Conservation (phyloP, 2,888 invertebrate genomes). For the Cryptophagus acutangulus region DNA sequence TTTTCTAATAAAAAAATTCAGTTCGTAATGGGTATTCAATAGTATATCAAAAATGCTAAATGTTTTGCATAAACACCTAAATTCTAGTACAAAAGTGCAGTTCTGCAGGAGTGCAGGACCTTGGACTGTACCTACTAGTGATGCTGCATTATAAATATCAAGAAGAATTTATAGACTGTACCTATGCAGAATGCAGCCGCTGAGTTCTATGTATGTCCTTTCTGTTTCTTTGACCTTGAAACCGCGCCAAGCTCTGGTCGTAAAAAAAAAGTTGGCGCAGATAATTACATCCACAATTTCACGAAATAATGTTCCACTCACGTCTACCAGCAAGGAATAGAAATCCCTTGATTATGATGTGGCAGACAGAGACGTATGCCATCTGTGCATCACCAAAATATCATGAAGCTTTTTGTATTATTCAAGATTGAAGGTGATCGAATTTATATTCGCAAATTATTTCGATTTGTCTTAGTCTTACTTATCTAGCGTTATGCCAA, state of each 20-base stretch:
- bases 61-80: no score
- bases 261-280: conserved; percentile 21
- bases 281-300: conserved; percentile 18
- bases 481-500: no score
- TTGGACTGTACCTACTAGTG: no score
- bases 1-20: no score
- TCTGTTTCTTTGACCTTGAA: conserved; percentile 29
- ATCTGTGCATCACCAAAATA: background rate
- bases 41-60: no score
- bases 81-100: no score
- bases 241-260: conserved; percentile 24
- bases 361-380: background rate
- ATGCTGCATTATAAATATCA: background rate
- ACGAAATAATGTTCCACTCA: background rate
- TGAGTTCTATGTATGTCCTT: conserved; percentile 20
- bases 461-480: no score
- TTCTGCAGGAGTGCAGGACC: no score
- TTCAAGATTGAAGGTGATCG: background rate
- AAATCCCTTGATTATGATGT: background rate
- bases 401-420: background rate
- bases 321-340: background rate
- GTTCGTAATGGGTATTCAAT: no score
- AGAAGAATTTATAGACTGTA: background rate
- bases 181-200: no score
- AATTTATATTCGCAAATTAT: no score